phyloP scores from a whole-genome alignment of 1,140 invertebrate genomes.

The Calliopsis andreniformis region DNA sequence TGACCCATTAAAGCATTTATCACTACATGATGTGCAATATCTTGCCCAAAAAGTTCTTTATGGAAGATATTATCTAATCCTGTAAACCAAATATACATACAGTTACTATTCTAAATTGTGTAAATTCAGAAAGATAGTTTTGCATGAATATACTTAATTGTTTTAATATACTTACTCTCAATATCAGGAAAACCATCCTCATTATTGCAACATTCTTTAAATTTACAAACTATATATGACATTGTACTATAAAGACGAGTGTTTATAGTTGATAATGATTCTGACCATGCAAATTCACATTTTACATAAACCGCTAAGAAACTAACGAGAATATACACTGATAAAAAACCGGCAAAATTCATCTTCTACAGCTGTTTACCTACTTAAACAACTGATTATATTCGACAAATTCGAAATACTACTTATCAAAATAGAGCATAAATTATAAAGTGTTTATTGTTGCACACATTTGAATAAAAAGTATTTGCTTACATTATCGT shows the following conservation, averaged over 20 bases:
- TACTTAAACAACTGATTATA: neutral
- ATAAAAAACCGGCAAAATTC: slow-evolving; percentile 7
- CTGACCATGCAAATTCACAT: slow-evolving; percentile 8
- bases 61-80: slow-evolving; percentile 73
- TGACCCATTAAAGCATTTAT: slow-evolving; percentile 83
- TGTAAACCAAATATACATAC: slow-evolving; percentile 50
- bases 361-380: slow-evolving; percentile 26
- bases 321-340: neutral
- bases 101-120: neutral
- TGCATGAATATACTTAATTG: neutral
- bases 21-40: slow-evolving; percentile 83
- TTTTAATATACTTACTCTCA: slow-evolving; percentile 43
- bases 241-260: neutral
- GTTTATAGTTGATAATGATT: neutral
- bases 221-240: slow-evolving; percentile 48
- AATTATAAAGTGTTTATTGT: neutral
- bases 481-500: neutral
- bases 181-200: slow-evolving; percentile 75
- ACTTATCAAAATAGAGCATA: neutral
- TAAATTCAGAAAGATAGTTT: neutral
- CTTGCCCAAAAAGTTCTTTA: slow-evolving; percentile 85
- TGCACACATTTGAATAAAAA: too few relatives aligned
- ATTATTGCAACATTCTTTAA: slow-evolving; percentile 80
- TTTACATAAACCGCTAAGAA: neutral
- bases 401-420: neutral